Evolutionary conservation across 2,797 vertebrate species (phyloP).

Genomic region (Esox lucius): DNA sequence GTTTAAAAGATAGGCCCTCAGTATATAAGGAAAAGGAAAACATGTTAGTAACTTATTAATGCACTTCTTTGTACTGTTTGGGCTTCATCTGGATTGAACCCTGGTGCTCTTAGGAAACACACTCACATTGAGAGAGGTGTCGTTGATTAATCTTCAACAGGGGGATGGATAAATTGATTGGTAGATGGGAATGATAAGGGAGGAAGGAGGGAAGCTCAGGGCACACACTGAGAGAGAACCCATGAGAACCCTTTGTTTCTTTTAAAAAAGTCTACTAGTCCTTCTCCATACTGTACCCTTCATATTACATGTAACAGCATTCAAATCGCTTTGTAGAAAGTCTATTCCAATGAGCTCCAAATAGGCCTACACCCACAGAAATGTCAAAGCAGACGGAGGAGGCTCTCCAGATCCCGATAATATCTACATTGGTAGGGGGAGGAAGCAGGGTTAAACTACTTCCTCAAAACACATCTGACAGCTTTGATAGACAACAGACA

Average conservation of each 20-base stretch:
- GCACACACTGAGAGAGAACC: not conserved
- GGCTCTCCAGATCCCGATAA: not conserved
- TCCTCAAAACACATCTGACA: constrained; percentile 23
- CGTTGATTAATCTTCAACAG: too few species aligned
- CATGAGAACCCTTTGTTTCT: not conserved
- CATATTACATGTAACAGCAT: constrained; percentile 30
- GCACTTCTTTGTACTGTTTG: not conserved
- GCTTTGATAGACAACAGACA: constrained; percentile 17
- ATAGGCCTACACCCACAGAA: not conserved
- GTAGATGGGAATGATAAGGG: not conserved
- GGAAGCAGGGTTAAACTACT: not conserved
- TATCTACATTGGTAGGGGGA: not conserved
- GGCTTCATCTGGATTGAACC: constrained; percentile 25
- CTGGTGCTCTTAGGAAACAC: not conserved
- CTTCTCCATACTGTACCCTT: not conserved
- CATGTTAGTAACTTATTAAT: not conserved
- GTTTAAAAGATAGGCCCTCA: not conserved
- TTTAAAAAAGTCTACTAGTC: not conserved
- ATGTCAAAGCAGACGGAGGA: not conserved
- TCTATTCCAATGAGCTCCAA: not conserved
- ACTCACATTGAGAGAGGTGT: constrained; percentile 3
- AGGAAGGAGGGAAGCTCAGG: not conserved
- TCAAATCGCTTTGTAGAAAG: constrained; percentile 24
- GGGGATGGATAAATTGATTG: not conserved
- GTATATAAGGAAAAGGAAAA: not conserved